Base-by-base conservation (phyloP, 2,888 invertebrate genomes). In the Yponomeuta plumbellus region DNA sequence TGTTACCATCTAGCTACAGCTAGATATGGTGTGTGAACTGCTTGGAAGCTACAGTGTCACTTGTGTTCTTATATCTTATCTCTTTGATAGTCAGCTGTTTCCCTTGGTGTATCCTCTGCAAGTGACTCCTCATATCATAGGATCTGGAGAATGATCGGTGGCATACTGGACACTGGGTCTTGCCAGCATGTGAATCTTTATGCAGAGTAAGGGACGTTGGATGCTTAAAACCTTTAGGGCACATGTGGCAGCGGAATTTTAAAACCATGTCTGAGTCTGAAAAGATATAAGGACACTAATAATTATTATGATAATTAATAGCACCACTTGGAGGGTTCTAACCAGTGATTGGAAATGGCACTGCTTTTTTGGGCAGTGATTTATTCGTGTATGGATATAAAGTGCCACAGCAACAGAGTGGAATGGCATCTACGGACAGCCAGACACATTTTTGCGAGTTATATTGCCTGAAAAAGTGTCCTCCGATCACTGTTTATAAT, bases 171-270 rank as follows among this genome's bases (percentile, higher is more conserved):
- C 93, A 94, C 74, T 92, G 92, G 23, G 93, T 94, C 79, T 93
- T 93, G 34, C 93, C 93, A 66, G 92, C 92, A 73, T 94, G 93
- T 62, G 93, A 92, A 77, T 93, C 93, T 81, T 92, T 93, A 76
- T 94, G 93, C 65, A 93, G 84, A 67, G 93, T 93, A 74, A 93
- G 80, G 66, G 93, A 93, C 70, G 92, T 93, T 20, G 93, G 93
- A 80, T 93, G 93, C 76, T 92, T 93, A 76, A 93, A 93, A 69
- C 92, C 92, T 85, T 93, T 93, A 70, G 92, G 92, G 81, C 93
- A 93, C 72, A 93, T 81, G 78, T 92, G 92, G 81, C 93, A 93
- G 71, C 92, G 91, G 79, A 93, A 93, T 77, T 92, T 92, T 1
- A 66, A 22, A 40, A 92, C 92, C 72, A 92, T 80, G 71, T 93